Conservation (phyloP, 2,888 invertebrate species). For the Camptogramma bilineatum region DNA sequence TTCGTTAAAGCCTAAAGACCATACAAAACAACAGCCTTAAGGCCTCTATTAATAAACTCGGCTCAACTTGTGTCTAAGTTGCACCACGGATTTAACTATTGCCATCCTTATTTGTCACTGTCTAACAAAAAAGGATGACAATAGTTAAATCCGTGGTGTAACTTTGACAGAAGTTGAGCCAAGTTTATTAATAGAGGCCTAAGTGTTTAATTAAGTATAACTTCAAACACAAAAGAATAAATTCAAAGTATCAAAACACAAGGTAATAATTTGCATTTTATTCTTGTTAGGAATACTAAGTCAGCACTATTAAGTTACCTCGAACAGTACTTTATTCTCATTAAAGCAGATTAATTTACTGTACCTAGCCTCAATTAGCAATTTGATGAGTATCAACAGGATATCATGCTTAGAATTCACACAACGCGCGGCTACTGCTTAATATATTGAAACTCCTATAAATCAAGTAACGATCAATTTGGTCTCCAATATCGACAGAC, state of each 20-base stretch:
- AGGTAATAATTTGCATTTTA: constrained; percentile 15
- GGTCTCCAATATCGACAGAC: constrained; percentile 2
- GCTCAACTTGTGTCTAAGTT: too few species aligned
- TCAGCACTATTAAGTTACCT: background rate
- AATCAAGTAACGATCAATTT: constrained; percentile 15
- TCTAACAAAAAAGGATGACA: too few species aligned
- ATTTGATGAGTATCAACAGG: constrained; percentile 31
- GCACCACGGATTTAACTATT: too few species aligned
- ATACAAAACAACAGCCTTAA: too few species aligned
- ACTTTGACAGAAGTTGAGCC: too few species aligned
- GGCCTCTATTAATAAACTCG: too few species aligned
- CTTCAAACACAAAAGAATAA: constrained; percentile 8
- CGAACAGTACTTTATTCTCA: constrained; percentile 23
- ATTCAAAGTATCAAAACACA: constrained; percentile 20
- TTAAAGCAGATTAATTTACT: constrained; percentile 20
- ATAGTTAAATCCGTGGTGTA: too few species aligned
- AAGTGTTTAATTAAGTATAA: too few species aligned
- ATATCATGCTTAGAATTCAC: constrained; percentile 17
- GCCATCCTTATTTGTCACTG: too few species aligned
- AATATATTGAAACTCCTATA: constrained; percentile 14
- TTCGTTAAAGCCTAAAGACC: too few species aligned
- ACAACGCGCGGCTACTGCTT: constrained; percentile 22
- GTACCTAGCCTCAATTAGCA: constrained; percentile 30
- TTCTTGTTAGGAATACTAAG: constrained; percentile 9
- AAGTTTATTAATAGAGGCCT: too few species aligned